Evolutionary conservation across 1,140 invertebrate species (phyloP), one percentile per base, ranked within the genome.

Genomic region (Brachystomella parvula): DNA sequence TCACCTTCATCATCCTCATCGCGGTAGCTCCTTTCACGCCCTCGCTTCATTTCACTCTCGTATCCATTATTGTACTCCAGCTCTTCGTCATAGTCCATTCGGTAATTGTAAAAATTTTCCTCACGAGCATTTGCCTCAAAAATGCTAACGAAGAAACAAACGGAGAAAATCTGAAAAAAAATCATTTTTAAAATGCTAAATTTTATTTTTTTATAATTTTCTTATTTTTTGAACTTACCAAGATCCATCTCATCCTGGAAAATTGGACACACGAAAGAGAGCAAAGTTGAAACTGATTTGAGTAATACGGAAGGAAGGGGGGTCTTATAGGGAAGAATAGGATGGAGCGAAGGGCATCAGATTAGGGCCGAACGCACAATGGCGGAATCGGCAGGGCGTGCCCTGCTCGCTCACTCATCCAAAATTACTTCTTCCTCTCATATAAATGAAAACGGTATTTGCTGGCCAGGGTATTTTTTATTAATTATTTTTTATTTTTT

Each of bases 61-160:
- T 53, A 53, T 12, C 24, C 49, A 19, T 24, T 39, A 19, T 39
- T 39, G 58, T 60, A 60, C 3, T 29, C 24, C 3, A 24, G 32
- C 12, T 62, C 60, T 26, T 62, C 60, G 21, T 59, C 57, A 59
- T 30, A 59, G 33, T 62, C 60, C 26, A 35, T 39, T 21, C 60
- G 31, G 35, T 62, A 62, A 29, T 35, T 39, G 60, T 62, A 62
- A 35, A 39, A 62, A 62, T 62, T 62, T 26, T 32, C 24, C 15
- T 19, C 15, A 21, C 31, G 9, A 44, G 60, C 12, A 15, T 12
- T 12, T 6, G 49, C 24, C 9, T 3, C 49, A 12, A 53, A 24
- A 17, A 26, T 24, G 9, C 39, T n/a, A 44, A 9, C n/a, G 9
- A 44, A 44, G 9, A 44, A 9, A 44, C 9, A 44, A 12, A 44